Conservation (phyloP, 2,797 vertebrate species). For the Leptatherina wallacei region DNA sequence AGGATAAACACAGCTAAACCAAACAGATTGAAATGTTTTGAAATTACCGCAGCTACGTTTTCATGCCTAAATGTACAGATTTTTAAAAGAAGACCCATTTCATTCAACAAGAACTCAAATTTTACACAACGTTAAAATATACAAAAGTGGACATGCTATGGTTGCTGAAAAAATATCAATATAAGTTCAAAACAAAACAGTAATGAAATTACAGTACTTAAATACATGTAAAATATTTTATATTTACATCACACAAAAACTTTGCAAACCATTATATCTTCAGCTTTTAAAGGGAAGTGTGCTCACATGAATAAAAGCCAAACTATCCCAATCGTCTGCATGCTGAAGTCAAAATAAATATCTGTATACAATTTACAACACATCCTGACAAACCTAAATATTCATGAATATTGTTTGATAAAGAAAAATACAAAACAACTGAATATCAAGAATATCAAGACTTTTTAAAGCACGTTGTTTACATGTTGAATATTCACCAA, state of each 20-base stretch:
- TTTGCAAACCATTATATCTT: slow-evolving; percentile 64
- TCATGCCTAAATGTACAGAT: neutral
- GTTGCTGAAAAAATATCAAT: neutral
- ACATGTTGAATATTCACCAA: slow-evolving; percentile 43
- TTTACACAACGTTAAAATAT: neutral
- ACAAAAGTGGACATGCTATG: neutral
- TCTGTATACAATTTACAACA: slow-evolving; percentile 86
- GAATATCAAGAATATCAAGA: slow-evolving; percentile 61
- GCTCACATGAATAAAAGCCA: slow-evolving; percentile 76
- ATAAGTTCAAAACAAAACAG: slow-evolving; percentile 7
- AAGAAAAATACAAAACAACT: slow-evolving; percentile 82
- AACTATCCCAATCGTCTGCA: slow-evolving; percentile 78
- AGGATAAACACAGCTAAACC: neutral
- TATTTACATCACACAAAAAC: slow-evolving; percentile 74
- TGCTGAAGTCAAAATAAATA: slow-evolving; percentile 91
- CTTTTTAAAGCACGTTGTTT: slow-evolving; percentile 52
- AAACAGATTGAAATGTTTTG: neutral
- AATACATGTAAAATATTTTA: slow-evolving; percentile 71
- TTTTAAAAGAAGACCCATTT: neutral
- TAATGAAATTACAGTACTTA: slow-evolving; percentile 26
- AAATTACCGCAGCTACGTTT: neutral
- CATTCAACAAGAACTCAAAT: neutral
- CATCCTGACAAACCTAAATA: slow-evolving; percentile 68
- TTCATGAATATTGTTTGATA: slow-evolving; percentile 83
- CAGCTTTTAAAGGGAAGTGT: slow-evolving; percentile 78